A percentile compares a stretch with the other conserved stretches of the same genome.
Conservation (phyloP, 2,113 vertebrate genomes). For the Pungitius pungitius region DNA sequence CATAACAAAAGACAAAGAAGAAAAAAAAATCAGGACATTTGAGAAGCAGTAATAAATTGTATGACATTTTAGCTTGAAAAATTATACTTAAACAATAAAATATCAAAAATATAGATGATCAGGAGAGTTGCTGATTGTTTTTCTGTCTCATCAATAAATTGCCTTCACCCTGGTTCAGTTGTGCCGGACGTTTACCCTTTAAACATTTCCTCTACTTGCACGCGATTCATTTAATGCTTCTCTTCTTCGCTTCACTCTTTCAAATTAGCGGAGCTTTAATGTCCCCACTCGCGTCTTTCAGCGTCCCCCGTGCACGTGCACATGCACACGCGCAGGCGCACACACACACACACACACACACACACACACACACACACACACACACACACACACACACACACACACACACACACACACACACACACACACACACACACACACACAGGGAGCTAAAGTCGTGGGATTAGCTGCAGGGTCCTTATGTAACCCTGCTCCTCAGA, state of each 20-base stretch:
- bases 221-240: neutral
- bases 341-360: constrained; percentile 8
- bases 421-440: constrained; percentile 16
- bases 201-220: neutral
- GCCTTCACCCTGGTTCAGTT: neutral
- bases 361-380: constrained; percentile 7
- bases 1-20: neutral
- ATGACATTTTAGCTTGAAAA: neutral
- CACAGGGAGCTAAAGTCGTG: constrained; percentile 36
- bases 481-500: constrained; percentile 64
- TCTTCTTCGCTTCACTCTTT: neutral
- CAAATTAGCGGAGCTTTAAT: constrained; percentile 20
- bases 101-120: neutral
- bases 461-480: constrained; percentile 69
- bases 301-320: constrained; percentile 44
- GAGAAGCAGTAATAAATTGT: neutral
- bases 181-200: neutral
- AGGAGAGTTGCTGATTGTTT: neutral
- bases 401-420: constrained; percentile 11
- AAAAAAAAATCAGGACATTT: neutral
- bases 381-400: constrained; percentile 2
- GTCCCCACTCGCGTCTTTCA: constrained; percentile 42
- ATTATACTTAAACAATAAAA: neutral
- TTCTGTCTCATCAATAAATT: neutral
- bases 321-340: constrained; percentile 5